phyloP scores from a whole-genome alignment of 1,140 invertebrate genomes.

The Nomia melanderi region DNA sequence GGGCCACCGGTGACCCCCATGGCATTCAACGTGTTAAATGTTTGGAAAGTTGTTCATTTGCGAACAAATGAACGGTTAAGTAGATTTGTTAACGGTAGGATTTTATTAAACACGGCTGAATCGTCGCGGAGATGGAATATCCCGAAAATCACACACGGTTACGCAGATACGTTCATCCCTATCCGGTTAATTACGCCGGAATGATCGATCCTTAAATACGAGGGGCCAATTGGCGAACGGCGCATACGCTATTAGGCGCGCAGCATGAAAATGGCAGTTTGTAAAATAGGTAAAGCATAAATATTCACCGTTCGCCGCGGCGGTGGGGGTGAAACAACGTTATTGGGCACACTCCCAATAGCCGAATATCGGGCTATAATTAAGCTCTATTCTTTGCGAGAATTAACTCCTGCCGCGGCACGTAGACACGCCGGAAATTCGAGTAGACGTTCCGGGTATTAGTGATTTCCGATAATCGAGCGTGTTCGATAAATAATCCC shows the following conservation, averaged over 20 bases:
- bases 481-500: no score
- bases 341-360: constrained; percentile 67
- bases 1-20: no score
- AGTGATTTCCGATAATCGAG: constrained; percentile 15
- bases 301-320: constrained; percentile 48
- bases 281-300: constrained; percentile 65
- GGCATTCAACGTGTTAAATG: no score
- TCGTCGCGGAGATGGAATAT: no score
- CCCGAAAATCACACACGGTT: no score
- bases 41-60: no score
- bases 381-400: constrained; percentile 64
- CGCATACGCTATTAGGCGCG: constrained; percentile 42
- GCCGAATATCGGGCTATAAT: constrained; percentile 61
- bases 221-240: constrained; percentile 20
- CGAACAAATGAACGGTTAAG: no score
- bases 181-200: constrained; percentile 30
- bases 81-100: no score
- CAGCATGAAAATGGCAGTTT: constrained; percentile 61
- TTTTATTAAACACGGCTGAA: no score
- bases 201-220: constrained; percentile 42
- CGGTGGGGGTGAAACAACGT: constrained; percentile 56
- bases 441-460: constrained; percentile 1
- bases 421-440: constrained; percentile 33
- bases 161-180: not conserved
- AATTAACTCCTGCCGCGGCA: constrained; percentile 52